These are phyloP conservation scores for Linepithema humile DNA, from an alignment of 1,140 invertebrate species.

Conservation along the genomic window DNA sequence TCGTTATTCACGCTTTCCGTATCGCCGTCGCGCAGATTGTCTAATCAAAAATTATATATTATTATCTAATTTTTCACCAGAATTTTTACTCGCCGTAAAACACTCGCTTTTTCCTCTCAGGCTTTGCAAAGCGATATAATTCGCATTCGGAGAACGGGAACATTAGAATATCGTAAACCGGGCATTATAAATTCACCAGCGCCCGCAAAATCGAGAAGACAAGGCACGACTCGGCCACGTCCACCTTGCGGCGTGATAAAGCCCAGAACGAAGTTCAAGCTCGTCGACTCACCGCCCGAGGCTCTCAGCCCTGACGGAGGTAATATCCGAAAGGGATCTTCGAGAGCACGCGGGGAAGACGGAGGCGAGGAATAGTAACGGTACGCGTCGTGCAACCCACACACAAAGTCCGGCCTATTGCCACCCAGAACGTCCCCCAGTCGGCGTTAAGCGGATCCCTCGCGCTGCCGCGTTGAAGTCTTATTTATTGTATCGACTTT, in stretches of 20 bases:
- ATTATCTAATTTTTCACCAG: background rate
- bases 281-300: background rate
- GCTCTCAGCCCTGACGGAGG: background rate
- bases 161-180: background rate
- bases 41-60: background rate
- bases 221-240: background rate
- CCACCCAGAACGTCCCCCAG: conserved; percentile 70
- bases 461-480: conserved; percentile 68
- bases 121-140: no score
- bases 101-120: background rate
- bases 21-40: background rate
- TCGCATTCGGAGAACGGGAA: no score
- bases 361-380: conserved; percentile 54
- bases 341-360: background rate
- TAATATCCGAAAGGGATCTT: conserved; percentile 40
- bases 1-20: background rate
- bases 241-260: background rate
- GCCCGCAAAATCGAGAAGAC: background rate
- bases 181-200: background rate
- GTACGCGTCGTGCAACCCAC: conserved; percentile 59
- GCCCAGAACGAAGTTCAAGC: background rate
- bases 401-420: conserved; percentile 70
- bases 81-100: background rate
- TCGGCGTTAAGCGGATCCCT: conserved; percentile 61
- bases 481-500: conserved; percentile 73